These are phyloP conservation scores for Alaudala cheleensis DNA, from an alignment of 2,113 vertebrate genomes.

Conservation along the genomic window DNA sequence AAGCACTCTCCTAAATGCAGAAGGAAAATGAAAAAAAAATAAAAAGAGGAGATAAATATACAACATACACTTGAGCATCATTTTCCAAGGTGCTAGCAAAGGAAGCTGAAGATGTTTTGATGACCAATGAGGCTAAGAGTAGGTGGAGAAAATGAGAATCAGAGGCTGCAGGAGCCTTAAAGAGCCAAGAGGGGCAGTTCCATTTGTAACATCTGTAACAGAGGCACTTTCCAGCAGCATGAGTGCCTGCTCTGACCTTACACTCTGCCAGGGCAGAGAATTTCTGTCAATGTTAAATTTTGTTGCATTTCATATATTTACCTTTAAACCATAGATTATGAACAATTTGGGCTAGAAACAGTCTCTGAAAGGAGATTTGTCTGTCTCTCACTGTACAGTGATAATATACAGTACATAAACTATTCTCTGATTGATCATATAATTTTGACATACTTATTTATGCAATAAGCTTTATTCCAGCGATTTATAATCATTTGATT, in stretches of 20 bases:
- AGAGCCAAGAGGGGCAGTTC: not conserved
- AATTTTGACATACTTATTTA: not conserved
- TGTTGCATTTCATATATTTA: not conserved
- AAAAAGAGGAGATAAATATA: not conserved
- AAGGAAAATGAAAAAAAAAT: not conserved
- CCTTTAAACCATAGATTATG: not conserved
- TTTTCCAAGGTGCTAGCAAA: not conserved
- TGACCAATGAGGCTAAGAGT: not conserved
- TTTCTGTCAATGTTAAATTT: not conserved
- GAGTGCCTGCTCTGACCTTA: not conserved
- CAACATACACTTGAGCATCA: fast-evolving
- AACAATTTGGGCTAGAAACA: not conserved
- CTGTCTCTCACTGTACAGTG: not conserved
- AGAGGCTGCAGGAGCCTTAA: not conserved
- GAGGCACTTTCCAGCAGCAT: not conserved
- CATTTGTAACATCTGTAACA: not conserved
- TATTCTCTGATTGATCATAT: not conserved
- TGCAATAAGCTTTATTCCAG: not conserved
- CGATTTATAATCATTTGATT: not conserved
- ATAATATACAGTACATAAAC: not conserved
- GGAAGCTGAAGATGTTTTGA: not conserved
- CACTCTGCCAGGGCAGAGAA: not conserved
- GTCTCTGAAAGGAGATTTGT: not conserved
- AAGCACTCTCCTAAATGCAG: not conserved
- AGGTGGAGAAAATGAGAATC: not conserved